Base-by-base conservation (phyloP, 2,888 invertebrate genomes). In the Drosophila lutescens region DNA sequence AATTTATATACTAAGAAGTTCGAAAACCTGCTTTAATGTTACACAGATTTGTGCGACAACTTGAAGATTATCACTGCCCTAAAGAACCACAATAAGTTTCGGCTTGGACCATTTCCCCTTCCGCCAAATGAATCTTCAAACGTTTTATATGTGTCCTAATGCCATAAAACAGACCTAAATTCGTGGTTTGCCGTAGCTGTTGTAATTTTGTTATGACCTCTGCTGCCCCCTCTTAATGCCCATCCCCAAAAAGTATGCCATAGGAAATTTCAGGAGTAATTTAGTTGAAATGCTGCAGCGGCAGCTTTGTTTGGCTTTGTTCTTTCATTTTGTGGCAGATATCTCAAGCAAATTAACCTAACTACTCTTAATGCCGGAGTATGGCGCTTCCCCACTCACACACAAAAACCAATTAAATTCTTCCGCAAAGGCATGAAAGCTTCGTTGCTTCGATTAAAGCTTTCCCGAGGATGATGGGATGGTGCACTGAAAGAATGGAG, bases 351-450 rank as follows among this genome's bases (percentile, higher is more conserved):
- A 71, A 71, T 71, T 72, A 71, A 71, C 73, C 71, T 72, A 71
- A 73, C 73, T 73, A 72, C 73, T 72, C 43, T 17, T 63, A 71
- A 71, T 62, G 36, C 69, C 53, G 17, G 44, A 15, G 30, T 46
- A 13, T 36, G 4, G 30, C 36, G 32, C 55, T 30, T 13, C 26
- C 20, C 26, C 51, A 15, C 46, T 36, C 44, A 41, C 49, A 68
- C 43, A 72, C 55, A 40, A 71, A 62, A 72, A 72, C 55, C 70
- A 71, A 71, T 71, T 71, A 72, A 72, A 73, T 73, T 53, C 56
- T 63, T 72, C 59, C 56, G 78, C 56, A 71, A 84, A 80, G 53
- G 81, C 81, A 81, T 86, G 50, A 65, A 36, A 57, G 53, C 43
- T 76, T 73, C 84, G 76, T 78, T 59, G 63, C 56, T 53, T 32